phyloP scores from a whole-genome alignment of 2,113 vertebrate genomes.

The Cyphomyrus plagiostoma region DNA sequence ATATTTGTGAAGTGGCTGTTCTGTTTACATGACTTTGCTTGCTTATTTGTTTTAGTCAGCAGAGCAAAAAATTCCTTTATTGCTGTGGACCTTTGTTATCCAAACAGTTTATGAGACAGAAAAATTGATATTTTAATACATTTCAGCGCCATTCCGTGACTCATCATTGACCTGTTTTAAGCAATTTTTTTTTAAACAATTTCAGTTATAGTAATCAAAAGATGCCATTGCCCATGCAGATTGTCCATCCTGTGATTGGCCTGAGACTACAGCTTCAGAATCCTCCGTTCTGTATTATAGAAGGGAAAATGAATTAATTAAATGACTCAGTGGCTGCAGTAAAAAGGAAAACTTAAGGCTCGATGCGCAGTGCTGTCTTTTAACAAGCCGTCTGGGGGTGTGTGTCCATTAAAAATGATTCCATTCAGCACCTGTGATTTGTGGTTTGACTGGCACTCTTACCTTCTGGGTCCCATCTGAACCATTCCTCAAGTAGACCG shows the following conservation, averaged over 20 bases:
- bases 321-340: constrained; percentile 23
- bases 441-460: constrained; percentile 9
- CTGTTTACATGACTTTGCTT: not conserved
- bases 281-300: constrained; percentile 43
- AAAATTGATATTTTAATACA: not conserved
- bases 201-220: not conserved
- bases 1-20: not conserved
- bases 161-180: not conserved
- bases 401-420: constrained; percentile 43
- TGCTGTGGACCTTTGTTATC: not conserved
- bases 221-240: not conserved
- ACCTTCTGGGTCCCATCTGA: constrained; percentile 32
- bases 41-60: not conserved
- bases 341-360: not conserved
- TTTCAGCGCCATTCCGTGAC: not conserved
- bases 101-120: not conserved
- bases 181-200: not conserved
- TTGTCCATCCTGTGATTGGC: not conserved
- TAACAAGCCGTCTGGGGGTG: constrained; percentile 45
- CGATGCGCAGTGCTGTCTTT: constrained; percentile 22
- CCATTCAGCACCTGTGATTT: not conserved
- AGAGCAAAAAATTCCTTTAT: not conserved
- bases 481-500: constrained; percentile 36
- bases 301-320: constrained; percentile 48
- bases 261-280: constrained; percentile 27